Evolutionary conservation across 2,797 vertebrate genomes (phyloP).

Genomic region (Merluccius polli): DNA sequence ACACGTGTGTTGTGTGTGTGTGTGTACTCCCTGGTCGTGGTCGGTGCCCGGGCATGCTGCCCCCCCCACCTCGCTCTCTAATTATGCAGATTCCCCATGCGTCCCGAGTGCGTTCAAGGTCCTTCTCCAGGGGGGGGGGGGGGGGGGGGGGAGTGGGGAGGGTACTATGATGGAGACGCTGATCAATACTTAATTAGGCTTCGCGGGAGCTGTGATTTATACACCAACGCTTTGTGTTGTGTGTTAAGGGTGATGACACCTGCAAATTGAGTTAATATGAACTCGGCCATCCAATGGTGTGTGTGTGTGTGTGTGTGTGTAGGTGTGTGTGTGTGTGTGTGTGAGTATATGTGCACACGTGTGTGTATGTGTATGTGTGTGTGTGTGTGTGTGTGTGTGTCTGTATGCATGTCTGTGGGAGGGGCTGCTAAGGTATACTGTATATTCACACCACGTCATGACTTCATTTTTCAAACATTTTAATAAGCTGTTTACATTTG

Average conservation of each 20-base stretch:
- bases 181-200: conserved; percentile 1
- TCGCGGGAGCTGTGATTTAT: background rate
- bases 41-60: background rate
- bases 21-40: background rate
- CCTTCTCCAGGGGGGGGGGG: background rate
- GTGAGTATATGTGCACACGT: background rate
- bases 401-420: too few relatives aligned
- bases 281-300: conserved; percentile 56
- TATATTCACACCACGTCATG: background rate
- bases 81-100: background rate
- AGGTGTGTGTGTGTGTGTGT: background rate
- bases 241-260: background rate
- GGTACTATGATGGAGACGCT: background rate
- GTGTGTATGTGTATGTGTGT: too few relatives aligned
- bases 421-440: background rate
- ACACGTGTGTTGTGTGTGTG: background rate
- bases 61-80: background rate
- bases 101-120: background rate
- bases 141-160: too few relatives aligned
- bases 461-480: background rate
- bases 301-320: too few relatives aligned
- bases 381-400: too few relatives aligned
- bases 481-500: background rate
- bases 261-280: conserved; percentile 47
- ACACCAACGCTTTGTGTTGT: background rate